phyloP scores from a whole-genome alignment of 2,888 invertebrate species.

The Diarsia dahlii region DNA sequence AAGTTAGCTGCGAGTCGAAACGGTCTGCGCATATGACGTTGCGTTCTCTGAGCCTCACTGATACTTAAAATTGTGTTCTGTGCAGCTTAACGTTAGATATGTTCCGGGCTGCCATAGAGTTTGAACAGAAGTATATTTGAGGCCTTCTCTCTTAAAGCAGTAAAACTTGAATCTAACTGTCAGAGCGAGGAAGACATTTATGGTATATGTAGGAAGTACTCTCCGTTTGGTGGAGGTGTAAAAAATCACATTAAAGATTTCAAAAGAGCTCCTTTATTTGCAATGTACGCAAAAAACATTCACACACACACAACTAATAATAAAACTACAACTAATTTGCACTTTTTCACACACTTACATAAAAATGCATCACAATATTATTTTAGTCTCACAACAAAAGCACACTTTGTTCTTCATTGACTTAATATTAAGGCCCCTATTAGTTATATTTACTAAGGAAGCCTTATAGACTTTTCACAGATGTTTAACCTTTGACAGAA shows the following conservation, averaged over 20 bases:
- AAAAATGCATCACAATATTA: conserved; percentile 60
- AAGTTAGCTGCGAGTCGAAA: too few relatives aligned
- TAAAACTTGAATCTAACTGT: not conserved
- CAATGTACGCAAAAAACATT: conserved; percentile 59
- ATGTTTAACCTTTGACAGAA: not conserved
- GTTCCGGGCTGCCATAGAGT: too few relatives aligned
- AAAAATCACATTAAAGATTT: not conserved
- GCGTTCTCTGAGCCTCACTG: too few relatives aligned
- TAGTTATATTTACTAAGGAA: conserved; percentile 30
- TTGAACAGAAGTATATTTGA: not conserved
- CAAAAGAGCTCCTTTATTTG: conserved; percentile 16
- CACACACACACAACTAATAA: conserved; percentile 36
- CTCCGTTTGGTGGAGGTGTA: not conserved
- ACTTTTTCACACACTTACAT: conserved; percentile 56
- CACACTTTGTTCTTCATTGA: conserved; percentile 61
- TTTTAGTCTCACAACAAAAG: conserved; percentile 46
- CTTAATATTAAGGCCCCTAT: conserved; percentile 49
- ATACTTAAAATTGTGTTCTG: too few relatives aligned
- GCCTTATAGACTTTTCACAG: conserved; percentile 1
- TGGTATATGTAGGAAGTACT: not conserved
- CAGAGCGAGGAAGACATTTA: not conserved
- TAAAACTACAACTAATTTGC: conserved; percentile 65
- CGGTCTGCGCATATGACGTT: too few relatives aligned
- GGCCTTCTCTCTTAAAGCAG: not conserved
- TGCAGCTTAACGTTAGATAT: too few relatives aligned